A percentile compares a stretch with the other conserved stretches of the same genome.
Conservation (phyloP, 35 echinoderm and acorn worm species). For the Ophioderma brevispina region DNA sequence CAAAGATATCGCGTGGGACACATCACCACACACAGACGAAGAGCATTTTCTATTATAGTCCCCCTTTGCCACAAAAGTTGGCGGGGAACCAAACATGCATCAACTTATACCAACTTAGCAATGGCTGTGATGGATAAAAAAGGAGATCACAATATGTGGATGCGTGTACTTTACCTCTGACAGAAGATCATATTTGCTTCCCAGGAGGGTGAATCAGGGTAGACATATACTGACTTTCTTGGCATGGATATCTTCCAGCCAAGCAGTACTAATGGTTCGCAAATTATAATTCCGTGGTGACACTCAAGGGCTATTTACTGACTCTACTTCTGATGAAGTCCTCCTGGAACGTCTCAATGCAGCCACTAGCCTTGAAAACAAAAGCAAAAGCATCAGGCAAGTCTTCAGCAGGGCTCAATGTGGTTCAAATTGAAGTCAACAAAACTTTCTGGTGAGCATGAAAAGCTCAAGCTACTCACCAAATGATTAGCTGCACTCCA, state of each 20-base stretch:
- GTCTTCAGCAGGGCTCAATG: neutral
- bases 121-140: neutral
- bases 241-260: slow-evolving; percentile 22
- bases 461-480: neutral
- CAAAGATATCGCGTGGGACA: too few relatives aligned
- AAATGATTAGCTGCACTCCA: neutral
- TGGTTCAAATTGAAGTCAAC: neutral
- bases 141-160: slow-evolving; percentile 34
- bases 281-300: neutral
- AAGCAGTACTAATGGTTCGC: slow-evolving; percentile 28
- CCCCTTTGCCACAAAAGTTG: slow-evolving; percentile 50
- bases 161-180: slow-evolving; percentile 19
- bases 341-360: slow-evolving; percentile 25
- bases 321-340: slow-evolving; percentile 27
- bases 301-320: neutral
- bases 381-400: slow-evolving; percentile 3
- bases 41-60: slow-evolving; percentile 38
- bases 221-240: neutral
- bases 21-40: slow-evolving; percentile 33
- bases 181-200: neutral
- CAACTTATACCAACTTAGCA: slow-evolving; percentile 38
- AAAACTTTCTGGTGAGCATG: neutral
- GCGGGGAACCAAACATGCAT: neutral
- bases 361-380: neutral
- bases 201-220: too few relatives aligned